Evolutionary conservation across 2,113 vertebrate genomes (phyloP).

Genomic region (Ictalurus punctatus): DNA sequence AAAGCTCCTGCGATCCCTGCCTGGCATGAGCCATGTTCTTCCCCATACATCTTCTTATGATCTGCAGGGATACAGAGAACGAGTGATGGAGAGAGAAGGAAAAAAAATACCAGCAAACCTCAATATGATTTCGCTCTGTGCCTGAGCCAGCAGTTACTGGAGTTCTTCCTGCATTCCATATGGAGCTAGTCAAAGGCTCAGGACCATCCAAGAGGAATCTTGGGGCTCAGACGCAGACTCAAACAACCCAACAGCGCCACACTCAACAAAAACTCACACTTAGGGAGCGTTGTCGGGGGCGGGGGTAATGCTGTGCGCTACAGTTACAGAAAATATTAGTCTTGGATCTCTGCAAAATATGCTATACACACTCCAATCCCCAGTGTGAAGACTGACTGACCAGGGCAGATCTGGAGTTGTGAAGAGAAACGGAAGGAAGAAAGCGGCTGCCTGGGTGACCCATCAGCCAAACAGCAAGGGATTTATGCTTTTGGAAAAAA

Average conservation of each 20-base stretch:
- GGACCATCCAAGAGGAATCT: conserved; percentile 67
- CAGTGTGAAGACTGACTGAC: conserved; percentile 12
- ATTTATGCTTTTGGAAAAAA: conserved; percentile 49
- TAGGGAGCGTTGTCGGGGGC: conserved; percentile 17
- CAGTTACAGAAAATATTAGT: conserved; percentile 73
- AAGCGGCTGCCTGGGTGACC: conserved; percentile 48
- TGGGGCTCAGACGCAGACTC: conserved; percentile 60
- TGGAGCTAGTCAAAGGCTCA: conserved; percentile 73
- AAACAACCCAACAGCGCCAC: conserved; percentile 49
- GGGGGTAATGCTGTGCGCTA: conserved; percentile 53
- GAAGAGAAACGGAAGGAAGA: conserved; percentile 61
- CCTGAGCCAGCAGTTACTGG: conserved; percentile 73
- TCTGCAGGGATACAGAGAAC: conserved; percentile 75
- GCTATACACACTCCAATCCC: conserved; percentile 50
- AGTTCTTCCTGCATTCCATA: conserved; percentile 76
- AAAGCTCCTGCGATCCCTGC: conserved; percentile 94
- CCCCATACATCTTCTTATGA: conserved; percentile 98
- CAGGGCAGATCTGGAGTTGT: conserved; percentile 52
- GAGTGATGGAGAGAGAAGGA: conserved; percentile 16
- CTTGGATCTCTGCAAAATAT: conserved; percentile 67
- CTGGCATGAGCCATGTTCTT: conserved; percentile 98
- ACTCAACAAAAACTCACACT: conserved; percentile 63
- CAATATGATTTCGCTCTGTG: conserved; percentile 71
- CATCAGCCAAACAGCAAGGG: conserved; percentile 47
- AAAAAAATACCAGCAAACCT: conserved; percentile 65